Conservation (phyloP, 2,113 vertebrate genomes). For the Pandion haliaetus region DNA sequence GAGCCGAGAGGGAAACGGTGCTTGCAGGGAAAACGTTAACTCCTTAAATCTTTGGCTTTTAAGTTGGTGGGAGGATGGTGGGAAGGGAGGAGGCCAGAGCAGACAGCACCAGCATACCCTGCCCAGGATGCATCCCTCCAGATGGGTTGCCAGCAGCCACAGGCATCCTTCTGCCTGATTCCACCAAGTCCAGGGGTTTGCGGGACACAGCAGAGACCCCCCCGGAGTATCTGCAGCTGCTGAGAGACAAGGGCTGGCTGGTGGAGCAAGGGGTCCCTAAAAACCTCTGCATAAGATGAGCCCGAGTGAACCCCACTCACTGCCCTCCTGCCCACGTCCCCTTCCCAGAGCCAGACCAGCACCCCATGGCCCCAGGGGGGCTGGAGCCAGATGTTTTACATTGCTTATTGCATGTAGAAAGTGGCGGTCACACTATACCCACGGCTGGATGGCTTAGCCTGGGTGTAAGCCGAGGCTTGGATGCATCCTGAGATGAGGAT, state of each 20-base stretch:
- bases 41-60: neutral
- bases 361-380: too few relatives aligned
- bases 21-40: neutral
- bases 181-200: neutral
- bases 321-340: neutral
- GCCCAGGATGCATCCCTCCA: neutral
- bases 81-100: neutral
- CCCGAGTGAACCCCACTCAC: neutral
- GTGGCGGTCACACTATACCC: too few relatives aligned
- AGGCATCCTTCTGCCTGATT: neutral
- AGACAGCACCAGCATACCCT: neutral
- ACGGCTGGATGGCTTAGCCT: neutral
- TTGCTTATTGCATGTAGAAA: neutral
- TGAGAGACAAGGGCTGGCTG: neutral
- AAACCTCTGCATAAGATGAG: neutral
- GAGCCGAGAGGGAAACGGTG: neutral
- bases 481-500: neutral
- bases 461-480: neutral
- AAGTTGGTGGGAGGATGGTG: neutral
- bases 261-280: neutral
- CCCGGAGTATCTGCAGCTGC: neutral
- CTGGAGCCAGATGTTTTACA: neutral
- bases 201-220: neutral
- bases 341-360: neutral
- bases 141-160: neutral